Base-by-base conservation (phyloP, 1,140 invertebrate genomes). In the Tyrophagus putrescentiae region DNA sequence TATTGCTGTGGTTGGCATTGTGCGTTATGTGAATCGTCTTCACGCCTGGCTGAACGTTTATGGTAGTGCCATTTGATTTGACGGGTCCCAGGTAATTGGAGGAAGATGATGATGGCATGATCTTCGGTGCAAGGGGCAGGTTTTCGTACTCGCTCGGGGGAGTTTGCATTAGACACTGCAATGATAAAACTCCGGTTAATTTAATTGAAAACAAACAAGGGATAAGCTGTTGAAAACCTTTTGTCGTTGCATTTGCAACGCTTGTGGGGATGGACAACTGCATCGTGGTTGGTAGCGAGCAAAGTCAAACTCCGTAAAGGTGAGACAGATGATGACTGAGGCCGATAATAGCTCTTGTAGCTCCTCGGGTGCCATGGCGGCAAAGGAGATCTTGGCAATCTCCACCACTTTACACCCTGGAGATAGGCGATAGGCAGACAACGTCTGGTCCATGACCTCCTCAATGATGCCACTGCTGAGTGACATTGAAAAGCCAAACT, bases 381-480 rank as follows among this genome's bases (percentile, higher is more conserved):
- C 36, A 16, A 58, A 58, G 11, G 50, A 57, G 1, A 58, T 58
- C 16, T 58, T 58, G 18, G 48, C 57, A 3, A 58, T 28, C 25
- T 58, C 57, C 13, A 58, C 1, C 7, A 58, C 57, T 58, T 58
- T 58, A 25, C 57, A 58, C 3, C 57, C 57, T 1, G 44, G n/a
- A 9, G 31, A 58, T 31, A 58, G 16, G 21, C 53, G 57, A 58
- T 58, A 58, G 11, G 21, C 31, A 60, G 57, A 18, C 13, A 58
- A 25, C 23, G 36, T 42, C 29, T 58, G 57, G 29, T 58, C 57
- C n/a, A 57, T 23, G 23, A 58, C 34, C 3, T 58, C 57, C 50
- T 58, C 57, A 56, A 58, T 57, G 16, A 58, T 58, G 3, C 57
- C 57, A 29, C 34, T 58, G 1, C 34, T 21, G 9, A 58, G 11